Conservation (phyloP, 1,140 invertebrate genomes). For the Nymphalis io region DNA sequence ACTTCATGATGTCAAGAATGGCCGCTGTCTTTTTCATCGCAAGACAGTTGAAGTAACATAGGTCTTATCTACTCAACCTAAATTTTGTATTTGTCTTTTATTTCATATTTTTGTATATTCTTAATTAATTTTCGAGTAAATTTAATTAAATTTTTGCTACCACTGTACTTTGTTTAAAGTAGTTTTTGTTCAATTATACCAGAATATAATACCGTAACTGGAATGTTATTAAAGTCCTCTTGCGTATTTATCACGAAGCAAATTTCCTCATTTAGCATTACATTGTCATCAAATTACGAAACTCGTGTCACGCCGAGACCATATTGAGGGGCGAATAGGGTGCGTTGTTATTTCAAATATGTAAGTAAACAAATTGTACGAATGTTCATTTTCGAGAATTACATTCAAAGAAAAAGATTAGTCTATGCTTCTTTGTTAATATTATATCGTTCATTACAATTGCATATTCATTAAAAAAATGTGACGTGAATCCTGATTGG, state of each 20-base stretch:
- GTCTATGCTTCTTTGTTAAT: constrained; percentile 10
- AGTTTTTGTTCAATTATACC: too few relatives aligned
- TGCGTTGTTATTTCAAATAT: constrained; percentile 55
- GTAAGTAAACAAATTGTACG: constrained; percentile 52
- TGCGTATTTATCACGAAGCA: background rate
- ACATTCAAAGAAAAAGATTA: constrained; percentile 48
- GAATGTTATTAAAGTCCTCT: constrained; percentile 1
- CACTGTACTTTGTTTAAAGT: too few relatives aligned
- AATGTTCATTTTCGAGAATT: constrained; percentile 55
- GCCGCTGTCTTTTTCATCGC: too few relatives aligned
- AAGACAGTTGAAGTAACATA: too few relatives aligned
- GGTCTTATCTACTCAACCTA: too few relatives aligned
- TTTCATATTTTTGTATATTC: too few relatives aligned
- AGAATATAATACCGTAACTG: background rate
- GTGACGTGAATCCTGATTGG: background rate
- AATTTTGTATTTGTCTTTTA: too few relatives aligned
- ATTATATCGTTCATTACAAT: background rate
- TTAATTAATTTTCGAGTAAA: too few relatives aligned
- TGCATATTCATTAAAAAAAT: too few relatives aligned
- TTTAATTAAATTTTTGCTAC: too few relatives aligned
- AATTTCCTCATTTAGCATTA: constrained; percentile 6
- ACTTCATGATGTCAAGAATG: too few relatives aligned
- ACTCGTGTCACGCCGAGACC: constrained; percentile 54
- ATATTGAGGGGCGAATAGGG: constrained; percentile 59
- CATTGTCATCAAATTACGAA: constrained; percentile 59